Base-by-base conservation (phyloP, 2,797 vertebrate genomes). In the Rachycentron canadum region DNA sequence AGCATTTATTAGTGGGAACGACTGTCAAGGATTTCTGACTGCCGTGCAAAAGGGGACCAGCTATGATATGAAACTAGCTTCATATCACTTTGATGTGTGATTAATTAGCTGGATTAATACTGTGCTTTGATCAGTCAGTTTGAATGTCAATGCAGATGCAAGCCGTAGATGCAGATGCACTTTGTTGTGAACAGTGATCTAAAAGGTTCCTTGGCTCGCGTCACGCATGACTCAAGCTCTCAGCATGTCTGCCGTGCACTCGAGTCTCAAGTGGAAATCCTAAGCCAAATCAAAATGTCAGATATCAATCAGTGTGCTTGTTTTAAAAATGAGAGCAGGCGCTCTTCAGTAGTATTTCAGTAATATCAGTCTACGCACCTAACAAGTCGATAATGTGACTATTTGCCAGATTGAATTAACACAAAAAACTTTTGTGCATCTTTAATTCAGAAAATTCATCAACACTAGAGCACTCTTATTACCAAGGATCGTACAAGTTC, bases 31-130 rank as follows among this genome's bases (percentile, higher is more conserved):
- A 83, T 87, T 81, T 83, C 53, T 81, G 73, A 84, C 16, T 79
- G 69, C 56, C 32, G 56, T 56, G 70, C 28, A 81, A 38, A 60
- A 58, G 59, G 30, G 38, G 32, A 72, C 61, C n/a, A 57, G 68
- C 67, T 38, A 40, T 4, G 4, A 73, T 60, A 52, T 26, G 25
- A 83, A 78, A 61, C 38, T 17, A 7, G 78, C 43, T 69, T 73
- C 60, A n/a, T 63, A 67, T 76, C 63, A 73, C 82, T 90, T 79
- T 89, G 89, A 90, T 56, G 83, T 43, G 19, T 75, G 84, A 92
- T 90, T 89, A 90, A 91, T 89, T 86, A 87, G 68, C 61, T 53
- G 64, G 67, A 89, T 86, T 89, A 87, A 86, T 81, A 86, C 57
- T 68, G 21, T 66, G 63, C 81, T 91, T 89, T 88, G 85, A 92